Evolutionary conservation across 1,140 invertebrate genomes (phyloP), one percentile per base, ranked within the genome.

Genomic region (Nephila pilipes): DNA sequence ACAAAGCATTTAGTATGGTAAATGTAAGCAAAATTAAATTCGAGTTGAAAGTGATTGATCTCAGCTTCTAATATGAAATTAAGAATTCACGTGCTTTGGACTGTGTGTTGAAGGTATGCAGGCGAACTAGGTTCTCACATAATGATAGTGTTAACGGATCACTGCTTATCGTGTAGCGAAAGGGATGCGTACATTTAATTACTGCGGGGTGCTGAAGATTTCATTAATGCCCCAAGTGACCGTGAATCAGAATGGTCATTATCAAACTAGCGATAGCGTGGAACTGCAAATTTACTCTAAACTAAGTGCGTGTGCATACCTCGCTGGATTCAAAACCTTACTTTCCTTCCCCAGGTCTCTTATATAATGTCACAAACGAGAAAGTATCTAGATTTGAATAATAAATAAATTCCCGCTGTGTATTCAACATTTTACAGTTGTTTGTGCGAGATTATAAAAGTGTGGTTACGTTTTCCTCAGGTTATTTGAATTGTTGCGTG

Each of bases 171-270:
- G 25, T 38, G 8, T 20, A n/a, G 58, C 3, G 83, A 69, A 85
- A 93, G 65, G 91, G 63, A 63, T 85, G 91, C 55, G 83, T 60
- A 69, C 91, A 93, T 93, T 93, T 93, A 93, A 93, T 93, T 93
- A 93, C 85, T 69, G 63, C 60, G n/a, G 83, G 90, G 90, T 46
- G 79, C 79, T 16, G 46, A 93, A 93, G 85, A 93, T 93, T 93
- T 93, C 91, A 93, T 93, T 93, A 91, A 87, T 92, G 91, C 46
- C 91, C 25, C 25, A 29, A 79, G 32, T 92, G 90, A 55, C 90
- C 85, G 91, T 87, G 91, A 87, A 92, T 93, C 83, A 87, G 83
- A 87, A 58, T 54, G 63, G 85, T 93, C 91, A 93, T 93, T 93
- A 93, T 93, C 83, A 87, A 87, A 87, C 91, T 80, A 25, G 91